These are phyloP conservation scores for Drosophila jambulina DNA, from an alignment of 1,140 invertebrate species.

Conservation along the genomic window DNA sequence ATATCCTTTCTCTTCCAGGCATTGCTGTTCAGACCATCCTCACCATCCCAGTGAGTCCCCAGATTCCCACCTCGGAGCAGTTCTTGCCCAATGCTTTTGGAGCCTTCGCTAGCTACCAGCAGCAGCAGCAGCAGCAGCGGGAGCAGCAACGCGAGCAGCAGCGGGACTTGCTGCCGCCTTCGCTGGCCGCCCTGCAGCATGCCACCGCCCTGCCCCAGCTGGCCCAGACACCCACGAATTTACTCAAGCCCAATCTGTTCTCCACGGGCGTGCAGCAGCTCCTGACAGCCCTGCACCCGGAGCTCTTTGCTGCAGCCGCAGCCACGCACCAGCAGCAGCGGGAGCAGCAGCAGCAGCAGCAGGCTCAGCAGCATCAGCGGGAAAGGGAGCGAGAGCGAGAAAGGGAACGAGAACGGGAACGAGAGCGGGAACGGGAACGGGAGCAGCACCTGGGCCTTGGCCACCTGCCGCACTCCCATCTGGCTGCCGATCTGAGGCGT, in stretches of 20 bases:
- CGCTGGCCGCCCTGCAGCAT: slow-evolving; percentile 67
- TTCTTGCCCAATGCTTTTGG: slow-evolving; percentile 82
- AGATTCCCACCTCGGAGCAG: slow-evolving; percentile 90
- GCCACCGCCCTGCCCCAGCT: slow-evolving; percentile 73
- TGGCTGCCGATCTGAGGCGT: slow-evolving; percentile 65
- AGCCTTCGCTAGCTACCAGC: slow-evolving; percentile 74
- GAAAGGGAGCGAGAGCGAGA: slow-evolving; percentile 29
- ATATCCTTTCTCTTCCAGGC: slow-evolving; percentile 86
- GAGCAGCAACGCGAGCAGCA: slow-evolving; percentile 60
- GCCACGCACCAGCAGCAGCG: slow-evolving; percentile 83
- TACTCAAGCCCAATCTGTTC: slow-evolving; percentile 83
- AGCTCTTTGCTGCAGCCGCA: slow-evolving; percentile 78
- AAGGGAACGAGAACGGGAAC: slow-evolving; percentile 32
- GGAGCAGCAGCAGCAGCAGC: slow-evolving; percentile 53
- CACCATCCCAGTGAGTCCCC: slow-evolving; percentile 95
- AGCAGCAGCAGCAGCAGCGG: slow-evolving; percentile 70
- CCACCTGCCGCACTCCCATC: slow-evolving; percentile 63
- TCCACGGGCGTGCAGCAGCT: slow-evolving; percentile 83
- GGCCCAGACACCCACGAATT: slow-evolving; percentile 80
- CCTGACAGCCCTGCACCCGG: slow-evolving; percentile 79
- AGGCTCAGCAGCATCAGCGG: slow-evolving; percentile 42
- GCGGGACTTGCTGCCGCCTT: slow-evolving; percentile 54
- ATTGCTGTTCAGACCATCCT: slow-evolving; percentile 97
- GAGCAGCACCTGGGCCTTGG: slow-evolving; percentile 44
- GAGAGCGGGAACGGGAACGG: slow-evolving; percentile 33